Percentiles rank a stretch among this genome's conserved stretches.
These are phyloP conservation scores for Palaemon carinicauda DNA, from an alignment of 1,140 invertebrate species.

Conservation along the genomic window DNA sequence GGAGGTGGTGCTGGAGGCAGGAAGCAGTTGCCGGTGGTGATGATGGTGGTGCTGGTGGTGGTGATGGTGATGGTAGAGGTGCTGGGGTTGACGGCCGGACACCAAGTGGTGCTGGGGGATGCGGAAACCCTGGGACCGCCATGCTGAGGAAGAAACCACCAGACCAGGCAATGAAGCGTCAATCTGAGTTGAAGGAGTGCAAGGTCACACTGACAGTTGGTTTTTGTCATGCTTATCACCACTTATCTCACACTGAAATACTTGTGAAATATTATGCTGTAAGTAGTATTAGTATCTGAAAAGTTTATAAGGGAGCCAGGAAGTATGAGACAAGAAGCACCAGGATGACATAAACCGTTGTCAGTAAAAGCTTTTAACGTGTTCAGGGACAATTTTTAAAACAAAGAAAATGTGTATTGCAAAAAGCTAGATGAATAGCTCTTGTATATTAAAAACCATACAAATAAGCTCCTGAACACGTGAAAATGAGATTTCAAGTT, in stretches of 20 bases:
- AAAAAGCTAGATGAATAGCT: too few species aligned
- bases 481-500: slow-evolving; percentile 9
- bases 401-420: too few species aligned
- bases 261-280: neutral
- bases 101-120: slow-evolving; percentile 46
- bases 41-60: slow-evolving; percentile 63
- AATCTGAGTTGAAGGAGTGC: slow-evolving; percentile 35
- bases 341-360: slow-evolving; percentile 13
- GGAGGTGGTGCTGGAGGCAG: slow-evolving; percentile 65
- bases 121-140: slow-evolving; percentile 60
- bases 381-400: slow-evolving; percentile 14
- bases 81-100: slow-evolving; percentile 46
- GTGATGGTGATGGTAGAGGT: slow-evolving; percentile 60
- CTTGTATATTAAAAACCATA: neutral
- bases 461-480: slow-evolving; percentile 13
- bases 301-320: neutral
- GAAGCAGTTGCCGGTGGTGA: slow-evolving; percentile 62
- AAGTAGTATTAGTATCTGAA: neutral
- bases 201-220: slow-evolving; percentile 13
- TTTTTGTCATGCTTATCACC: neutral
- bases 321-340: neutral
- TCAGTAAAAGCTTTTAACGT: slow-evolving; percentile 34
- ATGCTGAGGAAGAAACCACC: slow-evolving; percentile 62
- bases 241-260: neutral
- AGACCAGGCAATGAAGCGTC: slow-evolving; percentile 58